Conservation (phyloP, 2,888 invertebrate genomes). For the Sinopyrophorus schimmeli region DNA sequence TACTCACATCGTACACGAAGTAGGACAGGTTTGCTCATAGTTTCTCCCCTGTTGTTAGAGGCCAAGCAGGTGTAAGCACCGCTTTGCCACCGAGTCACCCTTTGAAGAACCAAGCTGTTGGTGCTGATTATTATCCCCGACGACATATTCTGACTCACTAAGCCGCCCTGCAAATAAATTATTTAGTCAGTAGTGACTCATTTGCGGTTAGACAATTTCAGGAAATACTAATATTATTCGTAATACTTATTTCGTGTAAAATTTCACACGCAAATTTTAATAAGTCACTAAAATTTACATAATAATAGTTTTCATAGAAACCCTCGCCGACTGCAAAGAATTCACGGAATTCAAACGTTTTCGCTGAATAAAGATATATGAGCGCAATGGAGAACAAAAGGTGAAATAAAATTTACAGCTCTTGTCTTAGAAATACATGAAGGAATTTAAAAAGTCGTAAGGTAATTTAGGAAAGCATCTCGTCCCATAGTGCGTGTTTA, state of each 20-base stretch:
- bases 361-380: too few species aligned
- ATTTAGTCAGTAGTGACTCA: constrained; percentile 14
- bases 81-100: constrained; percentile 78
- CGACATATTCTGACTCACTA: constrained; percentile 79
- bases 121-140: constrained; percentile 86
- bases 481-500: constrained; percentile 34
- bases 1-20: constrained; percentile 84
- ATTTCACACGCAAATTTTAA: too few species aligned
- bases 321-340: too few species aligned
- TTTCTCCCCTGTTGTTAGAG: constrained; percentile 80
- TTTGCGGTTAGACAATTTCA: constrained; percentile 3
- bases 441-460: constrained; percentile 16
- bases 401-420: too few species aligned
- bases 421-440: too few species aligned
- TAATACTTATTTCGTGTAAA: too few species aligned
- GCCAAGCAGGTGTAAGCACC: constrained; percentile 85
- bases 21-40: constrained; percentile 74
- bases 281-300: too few species aligned
- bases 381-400: too few species aligned
- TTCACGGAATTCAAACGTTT: too few species aligned
- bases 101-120: constrained; percentile 84
- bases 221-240: too few species aligned
- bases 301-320: too few species aligned
- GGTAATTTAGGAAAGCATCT: constrained; percentile 29
- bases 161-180: constrained; percentile 63